Percentiles rank a stretch among this genome's conserved stretches.
Conservation (phyloP, 2,113 vertebrate species). For the Corvus moneduloides region DNA sequence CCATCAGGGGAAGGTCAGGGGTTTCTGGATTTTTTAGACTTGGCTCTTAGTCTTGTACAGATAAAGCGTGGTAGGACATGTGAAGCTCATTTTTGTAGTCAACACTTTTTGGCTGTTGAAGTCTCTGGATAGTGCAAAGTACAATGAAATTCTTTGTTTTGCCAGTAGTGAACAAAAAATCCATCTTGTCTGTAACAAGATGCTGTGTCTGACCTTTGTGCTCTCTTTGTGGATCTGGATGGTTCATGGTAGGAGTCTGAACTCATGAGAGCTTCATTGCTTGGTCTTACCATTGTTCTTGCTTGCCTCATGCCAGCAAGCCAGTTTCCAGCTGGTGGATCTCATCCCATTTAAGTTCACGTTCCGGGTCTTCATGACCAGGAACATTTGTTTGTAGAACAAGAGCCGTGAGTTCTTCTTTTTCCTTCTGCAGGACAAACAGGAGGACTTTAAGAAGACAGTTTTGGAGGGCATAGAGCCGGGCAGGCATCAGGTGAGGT, state of each 20-base stretch:
- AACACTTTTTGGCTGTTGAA: background rate
- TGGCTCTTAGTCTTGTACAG: background rate
- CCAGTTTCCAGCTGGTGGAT: constrained; percentile 12
- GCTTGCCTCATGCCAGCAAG: background rate
- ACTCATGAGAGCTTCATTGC: background rate
- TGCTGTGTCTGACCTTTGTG: background rate
- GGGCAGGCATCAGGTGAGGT: constrained; percentile 66
- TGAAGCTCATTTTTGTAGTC: background rate
- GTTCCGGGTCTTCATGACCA: constrained; percentile 68
- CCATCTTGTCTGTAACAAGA: background rate
- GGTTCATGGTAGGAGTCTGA: background rate
- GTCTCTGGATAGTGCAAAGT: background rate
- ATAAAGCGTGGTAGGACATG: background rate
- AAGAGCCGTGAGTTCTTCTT: constrained; percentile 69
- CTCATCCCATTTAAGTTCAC: background rate
- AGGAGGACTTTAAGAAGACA: constrained; percentile 65
- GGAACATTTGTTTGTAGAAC: constrained; percentile 43
- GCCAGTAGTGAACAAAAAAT: background rate
- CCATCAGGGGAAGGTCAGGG: no score
- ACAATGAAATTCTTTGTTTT: background rate
- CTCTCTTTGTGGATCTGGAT: background rate
- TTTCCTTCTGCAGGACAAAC: constrained; percentile 71
- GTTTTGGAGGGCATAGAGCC: constrained; percentile 70
- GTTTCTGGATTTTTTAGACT: background rate
- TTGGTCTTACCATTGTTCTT: background rate